Base-by-base conservation (phyloP, 1,140 invertebrate species). In the Catajapyx aquilonaris region DNA sequence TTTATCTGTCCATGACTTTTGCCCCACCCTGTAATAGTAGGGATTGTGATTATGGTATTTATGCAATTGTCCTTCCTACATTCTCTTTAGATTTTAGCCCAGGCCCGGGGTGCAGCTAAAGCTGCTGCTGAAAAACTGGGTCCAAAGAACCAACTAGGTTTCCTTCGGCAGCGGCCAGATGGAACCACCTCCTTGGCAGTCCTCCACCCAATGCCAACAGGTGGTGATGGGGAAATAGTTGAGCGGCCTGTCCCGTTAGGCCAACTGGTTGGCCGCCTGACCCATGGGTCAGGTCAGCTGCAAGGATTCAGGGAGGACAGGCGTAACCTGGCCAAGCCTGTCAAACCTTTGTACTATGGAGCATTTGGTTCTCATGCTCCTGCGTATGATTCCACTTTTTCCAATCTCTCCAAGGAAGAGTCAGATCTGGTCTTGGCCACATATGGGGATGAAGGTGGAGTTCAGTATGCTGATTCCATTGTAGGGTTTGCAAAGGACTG, bases 361-460 rank as follows among this genome's bases (percentile, higher is more conserved):
- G 76, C 88, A 3, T 97, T 88, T 62, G 79, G 84, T 23, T 90
- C 86, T 2, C 93, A 93, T 62, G 88, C 88, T 2, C 93, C 93
- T 1, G 74, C 74, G 15, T 90, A 88, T 57, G 91, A 97, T 56
- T 91, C 87, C 0, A 88, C 85, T 2, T 95, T 94, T 63, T 72
- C 91, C 1, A 93, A 85, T 50, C 59, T 97, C 16, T 85, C 74
- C 9, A 86, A 91, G 53, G 84, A 91, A 44, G 91, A 97, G 52
- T 81, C 83, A 1, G 86, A 94, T 49, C 53, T 97, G 40, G 70
- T 98, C 1, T 73, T 84, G 48, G 71, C 78, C 42, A 91, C 88
- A 0, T 90, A 95, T 51, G 90, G 87, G 0, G 81, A 84, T 57
- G 81, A 87, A 40, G 71, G 71, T n/a, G 76, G 79, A 19, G 71